Base-by-base conservation (phyloP, 2,113 vertebrate genomes). In the Platysteira castanea region DNA sequence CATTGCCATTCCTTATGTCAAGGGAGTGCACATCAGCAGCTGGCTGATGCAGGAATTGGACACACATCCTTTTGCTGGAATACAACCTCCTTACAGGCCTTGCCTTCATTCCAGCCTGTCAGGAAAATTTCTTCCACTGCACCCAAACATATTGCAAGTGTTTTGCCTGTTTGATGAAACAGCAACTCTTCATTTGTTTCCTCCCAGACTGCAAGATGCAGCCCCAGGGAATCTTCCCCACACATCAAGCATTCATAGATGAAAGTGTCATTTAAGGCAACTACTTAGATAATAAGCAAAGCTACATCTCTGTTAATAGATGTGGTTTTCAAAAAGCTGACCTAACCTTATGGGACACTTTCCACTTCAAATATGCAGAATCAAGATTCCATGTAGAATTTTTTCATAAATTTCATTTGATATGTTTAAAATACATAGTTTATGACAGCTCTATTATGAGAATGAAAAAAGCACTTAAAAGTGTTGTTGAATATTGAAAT, bases 401-500 rank as follows among this genome's bases (percentile, higher is more conserved):
- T 95, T 94, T 69, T 78, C 37, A 49, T 77, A 80, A 91, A 87
- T 94, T 93, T 89, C 84, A 24, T 83, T 84, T 57, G 61, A 93
- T 90, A 84, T 80, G 70, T 96, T 95, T 91, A 95, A 95, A 95
- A 97, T 26, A 97, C 86, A 95, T 91, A 91, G 95, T 87, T 96
- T 96, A 92, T 87, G 70, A 95, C 73, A 96, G 91, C 64, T 97
- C 60, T 93, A 95, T 97, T 95, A 89, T 54, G 16, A 89, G 50
- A 97, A 65, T n/a, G 37, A 68, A 93, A 97, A 96, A 90, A 89
- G 31, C 84, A 95, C 89, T 97, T 90, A 56, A 97, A 90, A 96
- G 46, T 92, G 70, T 84, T 95, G 75, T 95, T 97, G 96, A 96
- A 96, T 97, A 97, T 69, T 97, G 71, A 84, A 97, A 97, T 91